Evolutionary conservation across 2,113 vertebrate species (phyloP).

Genomic region (Poicephalus gulielmi): DNA sequence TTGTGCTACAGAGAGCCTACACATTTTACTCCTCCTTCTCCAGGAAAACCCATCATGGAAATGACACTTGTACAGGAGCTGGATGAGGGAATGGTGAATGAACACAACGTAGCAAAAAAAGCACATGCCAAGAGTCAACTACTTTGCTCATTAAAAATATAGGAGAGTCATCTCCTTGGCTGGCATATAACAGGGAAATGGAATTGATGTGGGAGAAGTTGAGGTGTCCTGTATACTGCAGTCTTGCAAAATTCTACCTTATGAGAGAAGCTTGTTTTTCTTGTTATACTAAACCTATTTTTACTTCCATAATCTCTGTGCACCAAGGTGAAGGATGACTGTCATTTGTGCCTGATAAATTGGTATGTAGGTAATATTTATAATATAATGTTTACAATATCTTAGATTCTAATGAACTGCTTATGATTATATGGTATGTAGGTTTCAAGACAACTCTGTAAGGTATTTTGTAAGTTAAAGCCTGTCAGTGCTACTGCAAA

Average conservation of each 20-base stretch:
- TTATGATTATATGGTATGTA: neutral
- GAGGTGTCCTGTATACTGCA: neutral
- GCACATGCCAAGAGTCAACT: neutral
- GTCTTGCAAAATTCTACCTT: neutral
- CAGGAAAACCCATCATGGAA: slow-evolving; percentile 72
- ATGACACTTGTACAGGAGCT: slow-evolving; percentile 74
- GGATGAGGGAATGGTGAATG: slow-evolving; percentile 46
- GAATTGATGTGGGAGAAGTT: neutral
- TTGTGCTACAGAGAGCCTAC: slow-evolving; percentile 72
- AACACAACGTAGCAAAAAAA: neutral
- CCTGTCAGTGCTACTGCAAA: neutral
- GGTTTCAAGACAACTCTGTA: neutral
- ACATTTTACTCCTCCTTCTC: slow-evolving; percentile 69
- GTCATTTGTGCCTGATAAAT: neutral
- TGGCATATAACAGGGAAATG: neutral
- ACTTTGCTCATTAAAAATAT: slow-evolving; percentile 16
- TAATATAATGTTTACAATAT: neutral
- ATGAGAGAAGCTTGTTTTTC: neutral
- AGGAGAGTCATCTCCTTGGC: neutral
- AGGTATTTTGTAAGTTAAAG: neutral
- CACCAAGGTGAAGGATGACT: neutral
- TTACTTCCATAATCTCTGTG: neutral
- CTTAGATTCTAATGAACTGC: neutral
- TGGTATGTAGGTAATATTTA: neutral
- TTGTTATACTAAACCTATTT: neutral